Percentiles rank a stretch among this genome's conserved stretches.
phyloP scores from a whole-genome alignment of 1,140 invertebrate genomes.

The Drosophila lacteicornis region DNA sequence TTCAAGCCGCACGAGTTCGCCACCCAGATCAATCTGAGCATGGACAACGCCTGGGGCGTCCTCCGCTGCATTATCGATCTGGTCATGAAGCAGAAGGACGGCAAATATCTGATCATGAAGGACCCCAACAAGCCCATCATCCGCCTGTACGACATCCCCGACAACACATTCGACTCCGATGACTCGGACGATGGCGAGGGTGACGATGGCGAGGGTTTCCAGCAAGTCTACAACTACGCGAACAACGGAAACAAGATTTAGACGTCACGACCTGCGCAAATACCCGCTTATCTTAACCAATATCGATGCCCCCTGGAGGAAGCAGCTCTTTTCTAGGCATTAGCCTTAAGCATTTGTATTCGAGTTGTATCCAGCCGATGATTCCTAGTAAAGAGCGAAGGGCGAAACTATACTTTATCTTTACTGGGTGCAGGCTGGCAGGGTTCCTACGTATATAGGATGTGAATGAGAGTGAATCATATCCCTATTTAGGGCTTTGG shows the following conservation, averaged over 20 bases:
- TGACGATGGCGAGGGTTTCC: slow-evolving; percentile 88
- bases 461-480: background rate
- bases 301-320: slow-evolving; percentile 50
- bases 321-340: slow-evolving; percentile 25
- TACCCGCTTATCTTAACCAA: slow-evolving; percentile 59
- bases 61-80: slow-evolving; percentile 99
- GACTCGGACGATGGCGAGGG: slow-evolving; percentile 94
- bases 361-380: slow-evolving; percentile 46
- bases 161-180: slow-evolving; percentile 99
- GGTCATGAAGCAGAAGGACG: slow-evolving; percentile 98
- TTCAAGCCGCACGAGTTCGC: slow-evolving; percentile 99
- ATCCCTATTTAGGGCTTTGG: background rate
- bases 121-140: slow-evolving; percentile 99
- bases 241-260: slow-evolving; percentile 76
- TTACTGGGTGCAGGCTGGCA: background rate
- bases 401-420: background rate
- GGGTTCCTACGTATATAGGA: background rate
- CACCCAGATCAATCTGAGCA: slow-evolving; percentile 99
- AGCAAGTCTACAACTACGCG: slow-evolving; percentile 81
- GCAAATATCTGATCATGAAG: slow-evolving; percentile 99
- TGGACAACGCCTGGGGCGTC: slow-evolving; percentile 99
- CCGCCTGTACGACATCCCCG: slow-evolving; percentile 98
- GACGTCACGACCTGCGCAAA: slow-evolving; percentile 24
- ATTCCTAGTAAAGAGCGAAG: slow-evolving; percentile 62
- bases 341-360: slow-evolving; percentile 58